phyloP scores from a whole-genome alignment of 2,888 invertebrate species.

The Melinopterus prodromus region DNA sequence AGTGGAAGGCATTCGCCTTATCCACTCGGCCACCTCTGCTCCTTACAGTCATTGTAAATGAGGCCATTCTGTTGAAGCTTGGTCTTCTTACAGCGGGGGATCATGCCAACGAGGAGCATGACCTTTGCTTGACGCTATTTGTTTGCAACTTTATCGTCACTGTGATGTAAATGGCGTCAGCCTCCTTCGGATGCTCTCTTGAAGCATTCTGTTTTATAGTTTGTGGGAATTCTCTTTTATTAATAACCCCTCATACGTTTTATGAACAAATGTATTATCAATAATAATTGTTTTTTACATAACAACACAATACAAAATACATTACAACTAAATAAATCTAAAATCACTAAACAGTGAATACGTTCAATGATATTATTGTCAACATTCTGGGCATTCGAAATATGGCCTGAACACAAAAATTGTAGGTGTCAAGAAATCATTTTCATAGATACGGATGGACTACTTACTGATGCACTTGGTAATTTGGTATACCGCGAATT shows the following conservation, averaged over 20 bases:
- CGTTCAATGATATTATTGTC: too few relatives aligned
- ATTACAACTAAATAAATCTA: too few relatives aligned
- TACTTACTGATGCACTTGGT: not conserved
- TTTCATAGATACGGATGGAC: not conserved
- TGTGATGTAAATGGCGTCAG: constrained; percentile 41
- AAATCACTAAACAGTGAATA: too few relatives aligned
- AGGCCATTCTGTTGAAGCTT: constrained; percentile 24
- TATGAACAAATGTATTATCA: constrained; percentile 36
- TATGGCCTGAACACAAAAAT: constrained; percentile 41
- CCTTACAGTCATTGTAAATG: too few relatives aligned
- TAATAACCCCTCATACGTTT: too few relatives aligned
- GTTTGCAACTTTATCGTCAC: too few relatives aligned
- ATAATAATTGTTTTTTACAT: too few relatives aligned
- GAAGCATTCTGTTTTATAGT: too few relatives aligned
- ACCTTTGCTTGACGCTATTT: too few relatives aligned
- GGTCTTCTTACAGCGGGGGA: constrained; percentile 32
- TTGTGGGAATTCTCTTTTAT: constrained; percentile 40
- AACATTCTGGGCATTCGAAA: constrained; percentile 41
- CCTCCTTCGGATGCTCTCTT: constrained; percentile 40
- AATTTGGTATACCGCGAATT: not conserved
- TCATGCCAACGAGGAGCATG: constrained; percentile 35
- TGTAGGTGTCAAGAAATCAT: not conserved
- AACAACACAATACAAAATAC: too few relatives aligned
- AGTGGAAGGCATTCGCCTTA: too few relatives aligned
- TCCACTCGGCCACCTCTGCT: too few relatives aligned